These are phyloP conservation scores for Salticus scenicus DNA, from an alignment of 2,888 invertebrate genomes.

Conservation along the genomic window DNA sequence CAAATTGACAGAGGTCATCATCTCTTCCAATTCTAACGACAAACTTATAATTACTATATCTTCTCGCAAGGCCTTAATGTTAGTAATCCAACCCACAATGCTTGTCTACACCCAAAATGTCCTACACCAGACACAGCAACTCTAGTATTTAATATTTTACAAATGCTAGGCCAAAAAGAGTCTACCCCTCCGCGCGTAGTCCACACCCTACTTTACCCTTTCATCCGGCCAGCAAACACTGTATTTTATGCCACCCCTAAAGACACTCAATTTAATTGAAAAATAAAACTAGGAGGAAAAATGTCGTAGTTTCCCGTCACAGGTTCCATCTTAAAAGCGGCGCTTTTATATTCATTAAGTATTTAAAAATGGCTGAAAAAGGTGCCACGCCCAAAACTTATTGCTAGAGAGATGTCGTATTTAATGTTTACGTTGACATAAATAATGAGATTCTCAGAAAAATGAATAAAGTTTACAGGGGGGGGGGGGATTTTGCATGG, in stretches of 20 bases:
- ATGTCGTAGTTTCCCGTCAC: slow-evolving; percentile 8
- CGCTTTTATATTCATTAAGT: slow-evolving; percentile 64
- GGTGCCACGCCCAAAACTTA: slow-evolving; percentile 51
- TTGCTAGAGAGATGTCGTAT: slow-evolving; percentile 60
- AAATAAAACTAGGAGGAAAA: slow-evolving; percentile 43
- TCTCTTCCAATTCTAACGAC: neutral
- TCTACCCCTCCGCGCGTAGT: neutral
- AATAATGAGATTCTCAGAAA: slow-evolving; percentile 56
- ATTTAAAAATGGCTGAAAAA: slow-evolving; percentile 63
- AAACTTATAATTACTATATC: slow-evolving; percentile 19
- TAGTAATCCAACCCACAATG: slow-evolving; percentile 7
- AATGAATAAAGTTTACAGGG: slow-evolving; percentile 11
- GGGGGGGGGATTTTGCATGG: neutral
- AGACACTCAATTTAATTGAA: slow-evolving; percentile 68
- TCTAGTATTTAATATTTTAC: slow-evolving; percentile 56
- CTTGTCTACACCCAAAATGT: slow-evolving; percentile 29
- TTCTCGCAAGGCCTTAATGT: neutral
- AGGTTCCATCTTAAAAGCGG: slow-evolving; percentile 12
- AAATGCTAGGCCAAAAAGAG: slow-evolving; percentile 18
- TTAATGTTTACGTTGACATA: slow-evolving; percentile 66
- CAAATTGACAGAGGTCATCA: slow-evolving; percentile 17
- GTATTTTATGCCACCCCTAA: slow-evolving; percentile 62
- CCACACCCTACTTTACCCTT: slow-evolving; percentile 65
- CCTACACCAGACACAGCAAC: slow-evolving; percentile 34
- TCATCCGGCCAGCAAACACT: slow-evolving; percentile 46